These are phyloP conservation scores for Polyergus mexicanus DNA, from an alignment of 1,140 invertebrate genomes.

Conservation along the genomic window DNA sequence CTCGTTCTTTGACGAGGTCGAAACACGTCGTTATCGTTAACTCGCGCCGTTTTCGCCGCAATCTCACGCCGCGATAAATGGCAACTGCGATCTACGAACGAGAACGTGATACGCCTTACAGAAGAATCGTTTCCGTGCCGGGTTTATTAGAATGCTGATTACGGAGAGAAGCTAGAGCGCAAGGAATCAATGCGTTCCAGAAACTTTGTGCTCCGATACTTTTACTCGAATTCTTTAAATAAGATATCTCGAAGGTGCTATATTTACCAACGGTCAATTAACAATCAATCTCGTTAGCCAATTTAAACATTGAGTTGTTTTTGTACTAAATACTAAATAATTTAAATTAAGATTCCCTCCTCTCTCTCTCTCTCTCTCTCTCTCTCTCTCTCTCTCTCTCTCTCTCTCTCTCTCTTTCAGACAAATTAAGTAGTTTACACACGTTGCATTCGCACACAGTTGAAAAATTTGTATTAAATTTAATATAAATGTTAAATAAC, in stretches of 20 bases:
- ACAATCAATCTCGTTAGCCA: not conserved
- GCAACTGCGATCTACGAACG: constrained; percentile 63
- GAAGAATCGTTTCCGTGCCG: constrained; percentile 56
- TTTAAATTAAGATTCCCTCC: too few species aligned
- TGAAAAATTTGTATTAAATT: too few species aligned
- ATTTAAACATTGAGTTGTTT: too few species aligned
- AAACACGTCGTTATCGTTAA: constrained; percentile 72
- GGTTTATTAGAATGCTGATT: constrained; percentile 56
- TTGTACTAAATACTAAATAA: too few species aligned
- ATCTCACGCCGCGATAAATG: constrained; percentile 66
- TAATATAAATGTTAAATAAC: too few species aligned
- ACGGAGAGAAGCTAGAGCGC: not conserved
- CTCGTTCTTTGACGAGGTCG: constrained; percentile 47
- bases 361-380: too few species aligned
- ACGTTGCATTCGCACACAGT: not conserved
- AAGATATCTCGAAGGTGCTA: not conserved
- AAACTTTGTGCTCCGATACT: constrained; percentile 39
- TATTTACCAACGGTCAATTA: not conserved
- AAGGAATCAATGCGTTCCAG: constrained; percentile 43
- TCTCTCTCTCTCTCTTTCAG: too few species aligned
- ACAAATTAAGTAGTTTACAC: too few species aligned
- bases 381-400: too few species aligned
- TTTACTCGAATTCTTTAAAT: not conserved
- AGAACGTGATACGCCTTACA: constrained; percentile 27
- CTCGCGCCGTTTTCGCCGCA: constrained; percentile 55